Evolutionary conservation across 2,797 vertebrate species (phyloP).

Genomic region (Choloepus didactylus): DNA sequence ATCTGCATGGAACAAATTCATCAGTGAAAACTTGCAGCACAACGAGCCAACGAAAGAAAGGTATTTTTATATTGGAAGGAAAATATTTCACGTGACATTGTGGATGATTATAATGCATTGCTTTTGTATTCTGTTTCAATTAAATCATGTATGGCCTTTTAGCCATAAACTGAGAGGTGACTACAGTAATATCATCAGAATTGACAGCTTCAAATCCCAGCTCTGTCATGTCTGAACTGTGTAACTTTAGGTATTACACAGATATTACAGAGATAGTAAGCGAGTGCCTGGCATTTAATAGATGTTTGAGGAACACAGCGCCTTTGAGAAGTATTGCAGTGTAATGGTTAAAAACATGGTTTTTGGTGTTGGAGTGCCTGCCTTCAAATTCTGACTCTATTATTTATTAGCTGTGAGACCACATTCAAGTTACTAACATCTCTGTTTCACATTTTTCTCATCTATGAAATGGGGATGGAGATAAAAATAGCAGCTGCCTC

Average conservation of each 20-base stretch:
- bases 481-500: neutral
- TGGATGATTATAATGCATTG: neutral
- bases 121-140: neutral
- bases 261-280: neutral
- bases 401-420: neutral
- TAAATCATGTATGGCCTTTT: neutral
- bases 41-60: constrained; percentile 1
- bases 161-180: neutral
- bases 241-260: neutral
- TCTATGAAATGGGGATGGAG: neutral
- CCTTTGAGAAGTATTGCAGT: neutral
- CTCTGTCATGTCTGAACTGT: neutral
- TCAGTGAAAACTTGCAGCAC: neutral
- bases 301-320: neutral
- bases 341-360: no score
- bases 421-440: neutral
- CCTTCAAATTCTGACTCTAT: neutral
- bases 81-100: neutral
- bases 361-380: neutral
- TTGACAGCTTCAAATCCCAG: neutral
- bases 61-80: neutral
- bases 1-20: neutral
- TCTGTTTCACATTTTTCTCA: neutral
- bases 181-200: neutral
- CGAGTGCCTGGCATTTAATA: neutral